Percentiles rank a stretch among this genome's conserved stretches.
These are phyloP conservation scores for Plectus sambesii DNA, from an alignment of 1,140 invertebrate genomes.

Conservation along the genomic window DNA sequence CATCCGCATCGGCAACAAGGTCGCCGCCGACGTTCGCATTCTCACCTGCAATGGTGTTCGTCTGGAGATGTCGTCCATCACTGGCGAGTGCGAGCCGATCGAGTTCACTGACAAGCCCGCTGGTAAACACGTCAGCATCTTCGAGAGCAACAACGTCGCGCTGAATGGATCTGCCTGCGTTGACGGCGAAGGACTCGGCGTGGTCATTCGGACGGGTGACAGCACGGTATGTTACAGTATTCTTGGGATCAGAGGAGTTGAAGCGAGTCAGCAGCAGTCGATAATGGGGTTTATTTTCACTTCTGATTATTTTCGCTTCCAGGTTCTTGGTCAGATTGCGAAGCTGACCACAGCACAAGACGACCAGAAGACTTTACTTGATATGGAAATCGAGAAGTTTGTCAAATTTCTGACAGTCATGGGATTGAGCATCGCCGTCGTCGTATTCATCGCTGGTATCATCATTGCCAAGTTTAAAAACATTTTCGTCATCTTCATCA, in stretches of 20 bases:
- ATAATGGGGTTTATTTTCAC: no score
- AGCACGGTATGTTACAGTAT: slow-evolving; percentile 22
- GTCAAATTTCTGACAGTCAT: slow-evolving; percentile 41
- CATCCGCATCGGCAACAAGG: slow-evolving; percentile 83
- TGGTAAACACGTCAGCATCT: slow-evolving; percentile 23
- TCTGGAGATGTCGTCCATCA: slow-evolving; percentile 65
- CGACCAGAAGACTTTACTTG: slow-evolving; percentile 28
- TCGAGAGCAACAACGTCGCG: slow-evolving; percentile 34
- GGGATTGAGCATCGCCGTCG: slow-evolving; percentile 36
- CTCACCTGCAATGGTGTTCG: slow-evolving; percentile 60
- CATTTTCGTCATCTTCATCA: slow-evolving; percentile 16
- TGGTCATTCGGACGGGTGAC: slow-evolving; percentile 31
- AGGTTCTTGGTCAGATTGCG: slow-evolving; percentile 40
- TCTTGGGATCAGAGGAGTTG: neutral
- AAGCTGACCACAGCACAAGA: slow-evolving; percentile 31
- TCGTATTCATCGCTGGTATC: slow-evolving; percentile 35
- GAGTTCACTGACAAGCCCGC: slow-evolving; percentile 30
- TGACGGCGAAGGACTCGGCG: slow-evolving; percentile 31
- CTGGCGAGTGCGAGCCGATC: slow-evolving; percentile 61
- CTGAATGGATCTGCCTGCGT: slow-evolving; percentile 37
- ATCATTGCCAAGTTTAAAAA: slow-evolving; percentile 7
- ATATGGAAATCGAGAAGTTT: slow-evolving; percentile 39
- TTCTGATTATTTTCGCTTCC: no score
- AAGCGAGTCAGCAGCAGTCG: no score
- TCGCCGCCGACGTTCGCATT: slow-evolving; percentile 82